Conservation (phyloP, 2,113 vertebrate species). For the Gasterosteus aculeatus region DNA sequence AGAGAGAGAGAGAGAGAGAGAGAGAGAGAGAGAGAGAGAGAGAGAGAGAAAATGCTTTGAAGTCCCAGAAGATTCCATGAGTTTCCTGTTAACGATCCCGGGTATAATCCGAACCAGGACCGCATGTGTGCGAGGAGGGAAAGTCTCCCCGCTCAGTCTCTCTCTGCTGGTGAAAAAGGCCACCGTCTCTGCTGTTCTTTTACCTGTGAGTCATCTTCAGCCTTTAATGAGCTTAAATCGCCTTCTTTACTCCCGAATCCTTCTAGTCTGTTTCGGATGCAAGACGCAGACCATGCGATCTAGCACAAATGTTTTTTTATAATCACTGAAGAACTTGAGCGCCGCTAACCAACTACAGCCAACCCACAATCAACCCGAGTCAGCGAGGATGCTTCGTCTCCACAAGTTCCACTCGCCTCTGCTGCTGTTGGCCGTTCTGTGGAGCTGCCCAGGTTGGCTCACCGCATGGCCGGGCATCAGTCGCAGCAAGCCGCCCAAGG, state of each 20-base stretch:
- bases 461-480: slow-evolving; percentile 38
- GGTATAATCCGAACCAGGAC: slow-evolving; percentile 79
- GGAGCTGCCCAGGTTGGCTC: slow-evolving; percentile 52
- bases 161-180: slow-evolving; percentile 30
- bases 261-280: slow-evolving; percentile 25
- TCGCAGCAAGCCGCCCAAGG: slow-evolving; percentile 49
- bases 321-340: slow-evolving; percentile 20
- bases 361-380: slow-evolving; percentile 21
- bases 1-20: background rate
- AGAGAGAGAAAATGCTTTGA: slow-evolving; percentile 71
- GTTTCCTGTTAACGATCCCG: slow-evolving; percentile 75
- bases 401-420: slow-evolving; percentile 32
- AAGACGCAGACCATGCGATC: background rate
- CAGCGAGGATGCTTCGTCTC: slow-evolving; percentile 64
- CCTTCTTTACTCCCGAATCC: slow-evolving; percentile 1
- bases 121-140: slow-evolving; percentile 26
- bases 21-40: slow-evolving; percentile 7
- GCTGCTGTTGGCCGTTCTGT: slow-evolving; percentile 64
- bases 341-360: slow-evolving; percentile 26
- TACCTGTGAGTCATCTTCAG: slow-evolving; percentile 1
- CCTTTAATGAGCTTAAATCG: background rate
- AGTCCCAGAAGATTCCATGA: slow-evolving; percentile 76
- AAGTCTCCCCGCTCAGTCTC: slow-evolving; percentile 42
- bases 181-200: slow-evolving; percentile 21
- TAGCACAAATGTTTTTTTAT: background rate